Evolutionary conservation across 2,888 invertebrate species (phyloP), one percentile per base, ranked within the genome.

Genomic region (Deilephila elpenor): DNA sequence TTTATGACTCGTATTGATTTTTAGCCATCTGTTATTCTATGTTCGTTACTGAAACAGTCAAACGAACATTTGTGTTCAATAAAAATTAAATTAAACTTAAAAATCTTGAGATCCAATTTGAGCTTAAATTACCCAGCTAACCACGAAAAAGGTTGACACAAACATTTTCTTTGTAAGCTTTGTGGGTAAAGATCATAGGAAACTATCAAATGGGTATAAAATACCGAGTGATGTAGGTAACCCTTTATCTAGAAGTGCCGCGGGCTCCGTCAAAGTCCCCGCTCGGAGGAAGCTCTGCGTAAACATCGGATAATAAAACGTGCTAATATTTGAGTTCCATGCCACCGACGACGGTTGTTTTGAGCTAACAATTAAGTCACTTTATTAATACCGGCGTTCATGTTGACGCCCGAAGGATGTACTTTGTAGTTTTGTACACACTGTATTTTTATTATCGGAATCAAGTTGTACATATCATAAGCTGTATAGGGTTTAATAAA

Each of bases 241-340:
- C 84, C 85, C 85, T 90, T 89, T 88, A 87, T 85, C 86, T 86
- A 81, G 81, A 78, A 82, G 82, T 78, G 78, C 84, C 88, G 87
- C 79, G 84, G 87, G 87, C 88, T 79, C 79, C 81, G 84, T 80
- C 84, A 83, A 86, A 79, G 83, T 77, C 74, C 82, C 74, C 77
- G 76, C 78, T 89, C 88, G 91, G 90, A 93, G 92, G 88, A 89
- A 88, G 86, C 85, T 82, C 78, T 78, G 78, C 75, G 82, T 86
- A 90, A 91, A 92, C 91, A 89, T 76, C 71, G 83, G 80, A 83
- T 90, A 88, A 90, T 92, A 91, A 91, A 91, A 88, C 86, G 86
- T 86, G 88, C 89, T 88, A 92, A 93, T 91, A 92, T 93, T 92
- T 89, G 84, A 87, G 84, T 87, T 89, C 83, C 84, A 85, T 87